Conservation (phyloP, 2,797 vertebrate genomes). For the Pangasius larnaudii region DNA sequence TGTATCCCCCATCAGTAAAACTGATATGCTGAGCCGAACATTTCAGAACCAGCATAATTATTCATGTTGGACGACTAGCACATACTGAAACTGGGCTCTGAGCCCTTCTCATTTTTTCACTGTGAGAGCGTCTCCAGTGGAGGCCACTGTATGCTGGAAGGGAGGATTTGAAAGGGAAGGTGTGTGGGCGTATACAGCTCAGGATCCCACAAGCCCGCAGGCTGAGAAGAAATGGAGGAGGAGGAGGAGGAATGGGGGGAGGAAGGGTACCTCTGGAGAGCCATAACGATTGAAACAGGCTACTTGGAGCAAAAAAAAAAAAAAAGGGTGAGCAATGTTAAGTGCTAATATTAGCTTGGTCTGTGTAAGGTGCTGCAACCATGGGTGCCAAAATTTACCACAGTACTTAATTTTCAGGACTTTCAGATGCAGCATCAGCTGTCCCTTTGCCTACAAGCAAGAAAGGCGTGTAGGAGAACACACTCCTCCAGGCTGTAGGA, state of each 20-base stretch:
- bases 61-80: background rate
- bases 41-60: slow-evolving; percentile 15
- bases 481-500: slow-evolving; percentile 34
- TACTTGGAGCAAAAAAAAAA: slow-evolving; percentile 6
- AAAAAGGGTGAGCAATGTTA: slow-evolving; percentile 36
- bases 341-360: slow-evolving; percentile 64
- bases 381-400: slow-evolving; percentile 1
- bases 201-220: slow-evolving; percentile 28
- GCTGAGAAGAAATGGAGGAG: slow-evolving; percentile 14
- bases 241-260: background rate
- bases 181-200: slow-evolving; percentile 32
- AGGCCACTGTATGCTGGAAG: slow-evolving; percentile 34
- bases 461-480: slow-evolving; percentile 40
- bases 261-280: slow-evolving; percentile 17
- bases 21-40: background rate
- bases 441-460: slow-evolving; percentile 29
- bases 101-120: slow-evolving; percentile 14
- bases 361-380: slow-evolving; percentile 47
- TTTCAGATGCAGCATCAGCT: slow-evolving; percentile 53
- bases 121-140: background rate
- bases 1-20: background rate
- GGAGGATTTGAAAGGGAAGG: slow-evolving; percentile 33
- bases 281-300: slow-evolving; percentile 2
- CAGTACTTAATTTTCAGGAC: slow-evolving; percentile 58
- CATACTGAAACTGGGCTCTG: slow-evolving; percentile 18